These are phyloP conservation scores for Drosophila mauritiana DNA, from an alignment of 1,140 invertebrate species.

Conservation along the genomic window DNA sequence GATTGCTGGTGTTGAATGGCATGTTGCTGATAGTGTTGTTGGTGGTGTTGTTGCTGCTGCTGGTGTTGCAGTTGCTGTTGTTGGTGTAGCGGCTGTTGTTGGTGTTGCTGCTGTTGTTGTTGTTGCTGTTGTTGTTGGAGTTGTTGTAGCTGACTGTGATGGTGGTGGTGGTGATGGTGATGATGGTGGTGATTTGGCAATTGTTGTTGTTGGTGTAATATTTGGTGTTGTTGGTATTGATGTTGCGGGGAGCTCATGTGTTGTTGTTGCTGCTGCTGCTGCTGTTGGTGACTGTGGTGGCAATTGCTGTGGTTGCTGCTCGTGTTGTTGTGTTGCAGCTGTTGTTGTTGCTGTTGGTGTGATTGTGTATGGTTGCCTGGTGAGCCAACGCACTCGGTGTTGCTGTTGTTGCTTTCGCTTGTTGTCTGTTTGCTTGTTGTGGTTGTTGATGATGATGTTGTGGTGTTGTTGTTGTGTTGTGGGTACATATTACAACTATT, in stretches of 20 bases:
- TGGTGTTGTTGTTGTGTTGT: slow-evolving; percentile 85
- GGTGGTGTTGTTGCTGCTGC: slow-evolving; percentile 60
- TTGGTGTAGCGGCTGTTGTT: slow-evolving; percentile 67
- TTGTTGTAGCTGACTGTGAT: slow-evolving; percentile 64
- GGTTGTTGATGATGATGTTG: slow-evolving; percentile 72
- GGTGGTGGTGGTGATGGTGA: slow-evolving; percentile 82
- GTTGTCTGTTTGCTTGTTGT: slow-evolving; percentile 64
- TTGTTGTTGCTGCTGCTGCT: slow-evolving; percentile 84
- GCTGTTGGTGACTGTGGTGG: slow-evolving; percentile 70
- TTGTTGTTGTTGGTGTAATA: slow-evolving; percentile 81
- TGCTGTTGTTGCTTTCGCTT: slow-evolving; percentile 65
- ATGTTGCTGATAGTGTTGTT: slow-evolving; percentile 78
- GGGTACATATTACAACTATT: slow-evolving; percentile 88
- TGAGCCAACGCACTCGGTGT: slow-evolving; percentile 64
- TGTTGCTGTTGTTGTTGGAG: slow-evolving; percentile 43
- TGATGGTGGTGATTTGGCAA: slow-evolving; percentile 77
- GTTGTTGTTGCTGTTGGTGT: slow-evolving; percentile 71
- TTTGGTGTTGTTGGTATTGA: slow-evolving; percentile 84
- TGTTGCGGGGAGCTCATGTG: slow-evolving; percentile 73
- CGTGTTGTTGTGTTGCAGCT: slow-evolving; percentile 60
- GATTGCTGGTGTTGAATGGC: slow-evolving; percentile 74
- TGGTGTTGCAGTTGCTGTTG: slow-evolving; percentile 67
- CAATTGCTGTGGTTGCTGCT: slow-evolving; percentile 75
- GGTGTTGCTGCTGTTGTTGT: slow-evolving; percentile 64
- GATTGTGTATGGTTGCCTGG: slow-evolving; percentile 58